A percentile compares a stretch with the other conserved stretches of the same genome.
phyloP scores from a whole-genome alignment of 2,888 invertebrate genomes.

The Drosophila glabriapex region DNA sequence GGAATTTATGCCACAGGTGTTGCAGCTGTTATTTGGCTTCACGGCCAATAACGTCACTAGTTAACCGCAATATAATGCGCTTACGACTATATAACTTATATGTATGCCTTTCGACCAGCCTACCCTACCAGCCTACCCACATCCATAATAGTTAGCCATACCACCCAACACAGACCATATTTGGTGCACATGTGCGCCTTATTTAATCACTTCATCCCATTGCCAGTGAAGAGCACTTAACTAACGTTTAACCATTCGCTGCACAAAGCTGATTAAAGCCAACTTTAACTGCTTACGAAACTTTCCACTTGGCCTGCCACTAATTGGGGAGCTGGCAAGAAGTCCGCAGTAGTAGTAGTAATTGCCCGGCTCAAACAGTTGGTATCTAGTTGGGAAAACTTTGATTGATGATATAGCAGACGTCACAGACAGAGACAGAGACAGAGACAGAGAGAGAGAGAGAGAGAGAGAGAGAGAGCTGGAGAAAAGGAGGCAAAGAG shows the following conservation, averaged over 20 bases:
- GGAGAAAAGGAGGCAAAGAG: not conserved
- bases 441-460: not conserved
- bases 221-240: not conserved
- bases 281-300: slow-evolving; percentile 5
- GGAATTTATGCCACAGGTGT: slow-evolving; percentile 73
- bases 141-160: not conserved
- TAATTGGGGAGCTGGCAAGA: slow-evolving; percentile 13
- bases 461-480: not conserved
- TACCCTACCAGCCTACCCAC: too few species aligned
- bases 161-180: not conserved
- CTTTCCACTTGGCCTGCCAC: not conserved
- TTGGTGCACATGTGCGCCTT: not conserved
- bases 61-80: slow-evolving; percentile 63
- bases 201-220: not conserved
- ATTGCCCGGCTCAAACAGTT: slow-evolving; percentile 20
- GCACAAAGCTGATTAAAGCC: slow-evolving; percentile 6
- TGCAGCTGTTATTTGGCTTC: slow-evolving; percentile 27
- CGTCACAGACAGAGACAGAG: not conserved
- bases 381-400: slow-evolving; percentile 10
- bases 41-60: slow-evolving; percentile 28
- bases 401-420: slow-evolving; percentile 15
- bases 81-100: slow-evolving; percentile 48
- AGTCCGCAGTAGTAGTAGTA: not conserved
- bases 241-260: slow-evolving; percentile 8
- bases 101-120: slow-evolving; percentile 9